Conservation (phyloP, 2,113 vertebrate genomes). For the Elephantulus edwardii region DNA sequence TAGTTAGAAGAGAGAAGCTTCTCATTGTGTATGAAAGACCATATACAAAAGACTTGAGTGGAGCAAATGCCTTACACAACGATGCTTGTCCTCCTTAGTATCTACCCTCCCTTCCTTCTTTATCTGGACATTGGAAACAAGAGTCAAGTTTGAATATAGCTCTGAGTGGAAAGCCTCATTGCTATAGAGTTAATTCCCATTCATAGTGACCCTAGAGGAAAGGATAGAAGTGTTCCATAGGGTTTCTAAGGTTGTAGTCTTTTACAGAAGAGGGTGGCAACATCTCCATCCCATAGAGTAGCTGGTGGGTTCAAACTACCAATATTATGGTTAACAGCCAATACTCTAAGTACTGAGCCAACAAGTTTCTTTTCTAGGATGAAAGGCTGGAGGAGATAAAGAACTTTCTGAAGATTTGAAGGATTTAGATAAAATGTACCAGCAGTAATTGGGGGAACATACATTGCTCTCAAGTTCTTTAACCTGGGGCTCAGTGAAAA, state of each 20-base stretch:
- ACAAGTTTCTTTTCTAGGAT: background rate
- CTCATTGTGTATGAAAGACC: background rate
- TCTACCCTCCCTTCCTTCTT: background rate
- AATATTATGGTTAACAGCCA: too few species aligned
- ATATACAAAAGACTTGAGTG: background rate
- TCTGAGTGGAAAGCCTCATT: background rate
- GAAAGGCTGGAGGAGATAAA: background rate
- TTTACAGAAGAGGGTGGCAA: too few species aligned
- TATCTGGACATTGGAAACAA: background rate
- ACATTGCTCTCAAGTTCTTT: background rate
- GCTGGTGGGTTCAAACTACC: background rate
- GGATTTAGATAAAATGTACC: background rate
- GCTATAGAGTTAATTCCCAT: background rate
- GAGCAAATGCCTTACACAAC: background rate
- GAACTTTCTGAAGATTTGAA: background rate
- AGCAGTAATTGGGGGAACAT: background rate
- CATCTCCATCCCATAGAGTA: background rate
- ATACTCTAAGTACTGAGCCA: background rate
- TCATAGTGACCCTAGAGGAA: background rate
- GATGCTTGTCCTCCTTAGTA: background rate
- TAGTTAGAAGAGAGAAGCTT: background rate
- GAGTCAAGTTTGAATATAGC: background rate
- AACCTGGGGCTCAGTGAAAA: background rate
- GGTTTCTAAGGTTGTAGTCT: too few species aligned
- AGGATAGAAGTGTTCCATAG: background rate